phyloP scores from a whole-genome alignment of 2,888 invertebrate species.

The Caenorhabditis sinica region DNA sequence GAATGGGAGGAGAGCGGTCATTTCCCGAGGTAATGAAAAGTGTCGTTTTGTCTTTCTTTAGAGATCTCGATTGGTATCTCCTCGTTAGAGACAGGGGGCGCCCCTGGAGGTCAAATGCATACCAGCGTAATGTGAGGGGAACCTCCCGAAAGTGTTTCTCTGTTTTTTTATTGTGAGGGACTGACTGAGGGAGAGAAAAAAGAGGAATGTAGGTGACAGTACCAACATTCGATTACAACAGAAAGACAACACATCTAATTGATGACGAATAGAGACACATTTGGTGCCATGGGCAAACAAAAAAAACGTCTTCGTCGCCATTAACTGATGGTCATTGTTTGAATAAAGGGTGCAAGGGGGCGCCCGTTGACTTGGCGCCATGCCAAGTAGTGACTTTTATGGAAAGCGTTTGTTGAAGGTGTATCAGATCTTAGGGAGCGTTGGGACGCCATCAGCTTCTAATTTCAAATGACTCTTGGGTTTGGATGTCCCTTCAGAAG shows the following conservation, averaged over 20 bases:
- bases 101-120: conserved; percentile 47
- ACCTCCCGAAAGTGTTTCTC: conserved; percentile 1
- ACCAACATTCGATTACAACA: conserved; percentile 40
- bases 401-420: too few relatives aligned
- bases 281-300: conserved; percentile 37
- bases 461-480: too few relatives aligned
- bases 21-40: conserved; percentile 80
- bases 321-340: conserved; percentile 7
- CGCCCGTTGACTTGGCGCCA: neutral
- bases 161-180: conserved; percentile 24
- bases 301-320: conserved; percentile 7
- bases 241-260: conserved; percentile 24
- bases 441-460: too few relatives aligned
- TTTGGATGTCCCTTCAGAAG: too few relatives aligned
- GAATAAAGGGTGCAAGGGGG: neutral
- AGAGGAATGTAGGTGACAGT: conserved; percentile 27
- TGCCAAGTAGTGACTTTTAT: neutral
- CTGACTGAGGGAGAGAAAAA: conserved; percentile 3
- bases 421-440: too few relatives aligned
- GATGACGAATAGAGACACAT: conserved; percentile 33
- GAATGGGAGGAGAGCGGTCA: conserved; percentile 83
- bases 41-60: neutral
- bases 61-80: conserved; percentile 42
- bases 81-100: conserved; percentile 3
- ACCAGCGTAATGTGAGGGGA: conserved; percentile 37